A percentile compares a stretch with the other conserved stretches of the same genome.
Conservation (phyloP, 2,797 vertebrate genomes). For the Dromococcyx pavoninus region DNA sequence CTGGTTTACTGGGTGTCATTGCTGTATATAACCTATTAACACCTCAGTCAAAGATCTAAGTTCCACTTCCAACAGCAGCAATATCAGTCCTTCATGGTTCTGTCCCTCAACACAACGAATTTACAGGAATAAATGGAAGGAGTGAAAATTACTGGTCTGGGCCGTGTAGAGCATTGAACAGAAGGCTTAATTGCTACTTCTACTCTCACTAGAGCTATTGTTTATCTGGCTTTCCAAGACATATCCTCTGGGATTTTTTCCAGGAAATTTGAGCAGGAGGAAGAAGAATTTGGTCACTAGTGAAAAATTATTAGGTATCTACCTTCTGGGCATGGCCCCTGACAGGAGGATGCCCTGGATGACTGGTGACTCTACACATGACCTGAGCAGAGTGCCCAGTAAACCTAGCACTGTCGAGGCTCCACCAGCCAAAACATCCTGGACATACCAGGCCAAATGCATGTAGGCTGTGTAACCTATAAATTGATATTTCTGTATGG, state of each 20-base stretch:
- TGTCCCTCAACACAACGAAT: neutral
- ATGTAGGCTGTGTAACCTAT: neutral
- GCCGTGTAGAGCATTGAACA: neutral
- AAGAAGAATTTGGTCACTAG: neutral
- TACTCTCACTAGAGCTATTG: neutral
- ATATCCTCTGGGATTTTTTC: neutral
- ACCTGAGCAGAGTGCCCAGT: neutral
- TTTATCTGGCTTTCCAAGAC: neutral
- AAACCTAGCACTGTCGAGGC: neutral
- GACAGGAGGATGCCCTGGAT: neutral
- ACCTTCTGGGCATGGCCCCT: neutral
- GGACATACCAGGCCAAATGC: neutral
- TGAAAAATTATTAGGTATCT: neutral
- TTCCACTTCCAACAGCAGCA: neutral
- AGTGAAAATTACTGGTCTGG: neutral
- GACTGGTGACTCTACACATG: neutral
- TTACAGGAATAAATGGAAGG: neutral
- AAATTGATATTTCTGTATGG: neutral
- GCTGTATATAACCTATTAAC: neutral
- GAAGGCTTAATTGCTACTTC: neutral
- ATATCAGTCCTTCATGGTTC: neutral
- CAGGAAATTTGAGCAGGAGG: neutral
- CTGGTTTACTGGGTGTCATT: neutral
- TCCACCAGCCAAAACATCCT: neutral
- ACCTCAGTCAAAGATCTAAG: neutral